Base-by-base conservation (phyloP, 2,113 vertebrate species). In the Apeltes quadracus region DNA sequence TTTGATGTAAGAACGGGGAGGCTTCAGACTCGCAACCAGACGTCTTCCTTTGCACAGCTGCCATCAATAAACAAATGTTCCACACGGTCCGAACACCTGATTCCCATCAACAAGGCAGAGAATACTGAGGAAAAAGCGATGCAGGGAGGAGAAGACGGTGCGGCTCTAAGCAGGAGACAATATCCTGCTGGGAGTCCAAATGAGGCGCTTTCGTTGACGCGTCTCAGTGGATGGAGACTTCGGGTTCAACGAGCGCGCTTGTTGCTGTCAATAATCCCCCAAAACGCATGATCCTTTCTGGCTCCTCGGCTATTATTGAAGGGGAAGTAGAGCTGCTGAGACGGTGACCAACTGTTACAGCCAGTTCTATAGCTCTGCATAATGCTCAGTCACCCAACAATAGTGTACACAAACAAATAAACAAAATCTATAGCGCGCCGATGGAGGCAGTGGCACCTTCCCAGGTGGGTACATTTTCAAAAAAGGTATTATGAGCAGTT, bases 171-270 rank as follows among this genome's bases (percentile, higher is more conserved):
- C 15, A n/a, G 78, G 75, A 81, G 84, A 76, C 65, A 68, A 76
- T 80, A 79, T 85, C 75, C 27, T 18, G 25, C 50, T 58, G 65
- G 65, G 48, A 76, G 66, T 58, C 69, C 75, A 59, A 32, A 62
- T 9, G 38, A 39, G 4, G 44, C 62, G 4, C 34, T 62, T 72
- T 61, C 59, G 73, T 13, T 73, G 9, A 2, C 73, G 1, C 58
- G 25, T 61, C 46, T 71, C 27, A 15, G 12, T 69, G 4, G 41
- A 46, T 59, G 9, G 7, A 12, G 41, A 32, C 32, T 3, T 27
- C 29, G 22, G 22, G 3, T 48, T 20, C 27, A 2, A 63, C 23
- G 38, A 27, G 51, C 15, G 55, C 22, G n/a, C 7, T 13, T 44
- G n/a, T 38, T 25, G 36, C 11, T 7, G 1, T 50, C 4, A 62